Evolutionary conservation across 2,888 invertebrate genomes (phyloP).

Genomic region (Athrips mouffetella): DNA sequence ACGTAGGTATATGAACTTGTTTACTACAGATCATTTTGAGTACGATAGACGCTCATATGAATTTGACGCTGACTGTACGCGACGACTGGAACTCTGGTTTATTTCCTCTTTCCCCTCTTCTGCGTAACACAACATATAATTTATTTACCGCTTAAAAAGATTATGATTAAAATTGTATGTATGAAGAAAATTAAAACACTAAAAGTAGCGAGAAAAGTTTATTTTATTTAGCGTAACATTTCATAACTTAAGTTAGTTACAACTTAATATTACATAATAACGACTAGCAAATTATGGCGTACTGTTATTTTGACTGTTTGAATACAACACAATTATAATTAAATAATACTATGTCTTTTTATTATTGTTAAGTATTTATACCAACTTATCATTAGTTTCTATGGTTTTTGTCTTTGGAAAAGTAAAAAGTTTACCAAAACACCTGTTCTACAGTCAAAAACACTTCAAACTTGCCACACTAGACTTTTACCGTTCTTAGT

Average conservation of each 20-base stretch:
- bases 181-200: slow-evolving; percentile 4
- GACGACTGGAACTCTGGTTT: too few species aligned
- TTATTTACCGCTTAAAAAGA: too few species aligned
- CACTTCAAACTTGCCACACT: too few species aligned
- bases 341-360: slow-evolving; percentile 1
- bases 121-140: too few species aligned
- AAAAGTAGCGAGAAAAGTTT: slow-evolving; percentile 48
- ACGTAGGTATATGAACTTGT: too few species aligned
- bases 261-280: slow-evolving; percentile 44
- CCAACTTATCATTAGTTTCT: background rate
- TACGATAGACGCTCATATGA: too few species aligned
- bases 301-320: slow-evolving; percentile 5
- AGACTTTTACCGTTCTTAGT: background rate
- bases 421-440: background rate
- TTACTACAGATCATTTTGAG: too few species aligned
- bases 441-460: too few species aligned
- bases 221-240: slow-evolving; percentile 65
- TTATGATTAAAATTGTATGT: too few species aligned
- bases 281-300: slow-evolving; percentile 48
- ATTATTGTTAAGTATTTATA: background rate
- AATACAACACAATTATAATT: background rate
- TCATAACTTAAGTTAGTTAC: slow-evolving; percentile 43
- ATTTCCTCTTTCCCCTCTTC: too few species aligned
- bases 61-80: too few species aligned
- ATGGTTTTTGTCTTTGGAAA: slow-evolving; percentile 2